These are phyloP conservation scores for Sarotherodon lohbergeri DNA, from an alignment of 2,113 vertebrate species.

Conservation along the genomic window DNA sequence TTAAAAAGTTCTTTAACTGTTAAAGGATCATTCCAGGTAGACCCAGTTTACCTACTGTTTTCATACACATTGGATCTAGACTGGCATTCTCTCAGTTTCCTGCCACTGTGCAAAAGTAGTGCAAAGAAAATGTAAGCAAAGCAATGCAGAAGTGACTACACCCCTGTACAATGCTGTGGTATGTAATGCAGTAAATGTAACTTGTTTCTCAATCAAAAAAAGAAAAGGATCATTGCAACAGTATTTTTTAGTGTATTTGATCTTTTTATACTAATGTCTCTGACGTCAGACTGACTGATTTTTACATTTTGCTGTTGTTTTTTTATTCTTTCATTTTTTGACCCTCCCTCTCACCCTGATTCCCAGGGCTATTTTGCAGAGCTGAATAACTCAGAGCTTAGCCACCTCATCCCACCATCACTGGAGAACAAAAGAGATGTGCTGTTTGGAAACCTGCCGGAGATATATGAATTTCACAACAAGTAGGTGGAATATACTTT, in stretches of 20 bases:
- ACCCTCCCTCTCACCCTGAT: not conserved
- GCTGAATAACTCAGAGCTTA: conserved; percentile 85
- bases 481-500: conserved; percentile 62
- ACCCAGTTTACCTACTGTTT: not conserved
- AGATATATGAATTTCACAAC: conserved; percentile 92
- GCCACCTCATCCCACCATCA: conserved; percentile 81
- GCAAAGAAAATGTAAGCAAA: not conserved
- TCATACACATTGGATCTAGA: not conserved
- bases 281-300: not conserved
- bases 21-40: not conserved
- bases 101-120: not conserved
- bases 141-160: not conserved
- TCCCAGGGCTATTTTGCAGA: conserved; percentile 86
- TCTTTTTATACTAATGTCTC: not conserved
- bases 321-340: not conserved
- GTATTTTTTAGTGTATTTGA: not conserved
- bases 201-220: not conserved
- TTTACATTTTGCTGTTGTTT: not conserved
- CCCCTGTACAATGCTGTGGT: not conserved
- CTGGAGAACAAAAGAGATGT: conserved; percentile 88
- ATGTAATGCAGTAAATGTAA: not conserved
- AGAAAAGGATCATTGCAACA: not conserved
- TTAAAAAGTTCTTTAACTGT: not conserved
- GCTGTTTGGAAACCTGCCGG: conserved; percentile 90
- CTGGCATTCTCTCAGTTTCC: not conserved